Evolutionary conservation across 2,113 vertebrate genomes (phyloP).

Genomic region (Haliaeetus leucogaster): DNA sequence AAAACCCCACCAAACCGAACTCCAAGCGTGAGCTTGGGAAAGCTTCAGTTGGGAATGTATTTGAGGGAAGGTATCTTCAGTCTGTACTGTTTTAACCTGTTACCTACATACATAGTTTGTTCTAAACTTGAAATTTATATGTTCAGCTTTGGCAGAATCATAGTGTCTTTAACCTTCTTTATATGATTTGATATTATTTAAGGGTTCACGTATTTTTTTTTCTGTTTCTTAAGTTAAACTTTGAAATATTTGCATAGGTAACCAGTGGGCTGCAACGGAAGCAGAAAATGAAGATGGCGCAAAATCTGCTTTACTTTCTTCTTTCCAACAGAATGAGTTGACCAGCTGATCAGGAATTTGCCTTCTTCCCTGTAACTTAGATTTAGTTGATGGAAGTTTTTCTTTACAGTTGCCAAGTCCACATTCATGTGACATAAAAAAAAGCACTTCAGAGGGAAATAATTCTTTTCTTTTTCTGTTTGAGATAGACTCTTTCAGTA

Average conservation of each 20-base stretch:
- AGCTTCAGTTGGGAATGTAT: background rate
- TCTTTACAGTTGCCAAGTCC: slow-evolving; percentile 28
- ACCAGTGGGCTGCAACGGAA: background rate
- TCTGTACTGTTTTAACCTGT: background rate
- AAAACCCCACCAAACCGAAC: background rate
- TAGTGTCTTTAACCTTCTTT: background rate
- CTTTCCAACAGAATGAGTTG: slow-evolving; percentile 23
- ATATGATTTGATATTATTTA: background rate
- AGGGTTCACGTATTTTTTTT: background rate
- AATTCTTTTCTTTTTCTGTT: background rate
- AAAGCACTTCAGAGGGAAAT: background rate
- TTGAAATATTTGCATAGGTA: slow-evolving; percentile 18
- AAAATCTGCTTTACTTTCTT: slow-evolving; percentile 33
- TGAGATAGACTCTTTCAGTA: background rate
- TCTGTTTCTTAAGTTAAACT: background rate
- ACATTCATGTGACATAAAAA: background rate
- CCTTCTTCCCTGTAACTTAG: background rate
- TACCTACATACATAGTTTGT: background rate
- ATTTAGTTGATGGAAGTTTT: background rate
- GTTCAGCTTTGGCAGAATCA: background rate
- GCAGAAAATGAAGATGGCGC: background rate
- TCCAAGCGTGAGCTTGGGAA: background rate
- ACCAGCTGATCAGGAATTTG: background rate
- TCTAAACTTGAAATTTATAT: background rate
- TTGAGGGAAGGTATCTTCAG: background rate